phyloP scores from a whole-genome alignment of 2,797 vertebrate genomes.

The Cyprinella venusta region DNA sequence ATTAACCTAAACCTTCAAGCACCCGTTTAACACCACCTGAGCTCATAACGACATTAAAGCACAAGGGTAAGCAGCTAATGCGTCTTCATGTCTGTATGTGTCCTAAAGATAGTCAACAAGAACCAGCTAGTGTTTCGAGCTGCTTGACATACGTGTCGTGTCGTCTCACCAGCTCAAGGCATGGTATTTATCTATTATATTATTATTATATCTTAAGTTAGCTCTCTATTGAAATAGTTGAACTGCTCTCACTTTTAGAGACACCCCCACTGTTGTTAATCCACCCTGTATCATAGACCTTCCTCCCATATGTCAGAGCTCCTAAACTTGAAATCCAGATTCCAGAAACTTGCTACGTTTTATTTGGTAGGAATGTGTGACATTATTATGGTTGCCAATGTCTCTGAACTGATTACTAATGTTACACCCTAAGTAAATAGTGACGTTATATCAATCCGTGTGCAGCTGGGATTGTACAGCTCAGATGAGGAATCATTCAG shows the following conservation, averaged over 20 bases:
- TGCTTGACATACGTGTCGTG: not conserved
- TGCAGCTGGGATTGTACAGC: slow-evolving; percentile 13
- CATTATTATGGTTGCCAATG: not conserved
- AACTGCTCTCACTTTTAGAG: not conserved
- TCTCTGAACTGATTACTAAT: slow-evolving; percentile 26
- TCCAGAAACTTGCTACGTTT: not conserved
- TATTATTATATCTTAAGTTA: not conserved
- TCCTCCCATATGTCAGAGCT: not conserved
- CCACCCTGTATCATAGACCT: not conserved
- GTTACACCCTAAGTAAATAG: not conserved
- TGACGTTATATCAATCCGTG: not conserved
- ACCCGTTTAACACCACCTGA: not conserved
- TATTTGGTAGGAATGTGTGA: not conserved
- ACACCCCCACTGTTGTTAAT: slow-evolving; percentile 1
- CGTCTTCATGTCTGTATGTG: slow-evolving; percentile 1
- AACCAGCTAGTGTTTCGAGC: not conserved
- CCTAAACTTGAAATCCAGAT: not conserved
- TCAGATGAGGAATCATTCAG: not conserved
- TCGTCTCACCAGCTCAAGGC: not conserved
- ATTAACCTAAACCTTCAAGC: not conserved
- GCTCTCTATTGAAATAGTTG: not conserved
- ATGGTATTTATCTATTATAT: not conserved
- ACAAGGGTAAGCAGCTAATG: slow-evolving; percentile 26
- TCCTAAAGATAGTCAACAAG: not conserved
- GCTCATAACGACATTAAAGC: not conserved